Base-by-base conservation (phyloP, 1,140 invertebrate genomes). In the Bombus waltoni region DNA sequence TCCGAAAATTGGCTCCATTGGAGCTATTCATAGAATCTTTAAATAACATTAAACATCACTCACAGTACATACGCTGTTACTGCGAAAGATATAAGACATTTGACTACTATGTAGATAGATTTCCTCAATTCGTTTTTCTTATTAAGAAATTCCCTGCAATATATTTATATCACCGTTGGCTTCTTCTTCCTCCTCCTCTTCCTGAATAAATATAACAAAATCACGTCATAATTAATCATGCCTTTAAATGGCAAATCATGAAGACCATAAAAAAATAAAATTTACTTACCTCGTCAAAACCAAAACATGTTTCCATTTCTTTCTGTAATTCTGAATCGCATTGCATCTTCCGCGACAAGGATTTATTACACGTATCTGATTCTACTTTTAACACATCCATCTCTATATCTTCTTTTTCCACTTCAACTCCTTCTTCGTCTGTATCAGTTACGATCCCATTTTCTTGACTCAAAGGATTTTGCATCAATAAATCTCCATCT, bases 281-380 rank as follows among this genome's bases (percentile, higher is more conserved):
- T 57, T 57, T 83, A 89, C 81, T 91, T 94, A 96, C 96, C 93
- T 97, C 97, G 94, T 98, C 97, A 95, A 98, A 98, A 32, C 98
- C 98, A 93, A 98, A 98, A 93, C 97, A 98, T 65, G 97, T 98
- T 90, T 97, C 96, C 95, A 98, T 97, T 91, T 98, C 97, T 90
- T 97, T 97, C 40, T 92, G 96, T 87, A 92, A 94, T 95, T 94
- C 96, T 87, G 92, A 93, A 88, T 94, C 95, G 82, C 86, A 95
- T 94, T 92, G 95, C 89, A 86, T 93, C 83, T 83, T 92, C 90
- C 93, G 93, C 76, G 66, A 76, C 3, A 83, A 66, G 18, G 65
- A 81, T 90, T 92, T 93, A 32, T 42, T 74, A 35, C 87, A 83
- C 28, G 89, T 85, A 78, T 78, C 82, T 11, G 87, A 42, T 77